A percentile compares a stretch with the other conserved stretches of the same genome.
Evolutionary conservation across 2,113 vertebrate species (phyloP).

Genomic region (Echinops telfairi): DNA sequence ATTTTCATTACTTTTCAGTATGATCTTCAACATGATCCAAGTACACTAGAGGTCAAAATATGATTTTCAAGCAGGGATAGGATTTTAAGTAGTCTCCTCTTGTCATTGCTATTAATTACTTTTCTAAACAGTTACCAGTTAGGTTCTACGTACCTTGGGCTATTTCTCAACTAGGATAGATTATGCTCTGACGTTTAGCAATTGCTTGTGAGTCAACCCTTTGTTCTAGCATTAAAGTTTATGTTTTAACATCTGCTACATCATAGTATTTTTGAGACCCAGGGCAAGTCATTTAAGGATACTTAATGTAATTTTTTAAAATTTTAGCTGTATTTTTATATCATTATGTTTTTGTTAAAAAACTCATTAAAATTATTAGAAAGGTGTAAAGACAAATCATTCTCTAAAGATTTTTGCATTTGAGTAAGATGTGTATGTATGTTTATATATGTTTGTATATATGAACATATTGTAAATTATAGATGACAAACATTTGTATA

Average conservation of each 20-base stretch:
- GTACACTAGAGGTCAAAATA: background rate
- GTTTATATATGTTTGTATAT: background rate
- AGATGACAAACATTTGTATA: background rate
- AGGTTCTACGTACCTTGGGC: background rate
- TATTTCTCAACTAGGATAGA: slow-evolving; percentile 57
- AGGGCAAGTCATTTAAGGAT: background rate
- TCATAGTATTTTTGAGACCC: slow-evolving; percentile 42
- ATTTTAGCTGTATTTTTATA: background rate
- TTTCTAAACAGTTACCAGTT: slow-evolving; percentile 24
- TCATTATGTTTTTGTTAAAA: background rate
- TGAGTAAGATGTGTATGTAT: background rate
- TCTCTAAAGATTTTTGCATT: background rate
- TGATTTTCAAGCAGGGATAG: background rate
- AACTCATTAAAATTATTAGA: background rate
- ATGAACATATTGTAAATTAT: background rate
- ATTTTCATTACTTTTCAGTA: background rate
- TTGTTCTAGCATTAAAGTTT: slow-evolving; percentile 30
- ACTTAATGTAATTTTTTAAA: background rate
- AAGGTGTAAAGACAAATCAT: slow-evolving; percentile 9
- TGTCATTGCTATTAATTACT: slow-evolving; percentile 53
- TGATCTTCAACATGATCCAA: background rate
- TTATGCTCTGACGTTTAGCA: slow-evolving; percentile 49
- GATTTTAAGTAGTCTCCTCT: background rate
- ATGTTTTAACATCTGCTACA: slow-evolving; percentile 23
- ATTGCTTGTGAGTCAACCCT: slow-evolving; percentile 16